Evolutionary conservation across 2,797 vertebrate species (phyloP).

Genomic region (Tragelaphus oryx): DNA sequence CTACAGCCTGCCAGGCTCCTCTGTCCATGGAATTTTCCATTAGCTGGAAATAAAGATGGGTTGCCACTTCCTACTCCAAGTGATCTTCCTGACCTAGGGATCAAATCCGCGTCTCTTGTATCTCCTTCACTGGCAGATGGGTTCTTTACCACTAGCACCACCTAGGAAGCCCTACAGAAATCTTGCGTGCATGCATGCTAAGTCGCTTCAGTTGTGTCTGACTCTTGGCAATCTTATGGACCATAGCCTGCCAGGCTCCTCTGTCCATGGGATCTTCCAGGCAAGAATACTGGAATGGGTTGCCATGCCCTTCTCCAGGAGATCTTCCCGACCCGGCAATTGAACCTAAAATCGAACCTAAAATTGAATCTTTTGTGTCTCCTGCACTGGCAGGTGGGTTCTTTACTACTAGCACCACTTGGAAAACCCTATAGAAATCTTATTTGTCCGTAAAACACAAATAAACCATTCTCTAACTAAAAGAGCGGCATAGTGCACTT

Average conservation of each 20-base stretch:
- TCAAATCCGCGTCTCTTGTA: neutral
- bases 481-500: neutral
- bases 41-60: neutral
- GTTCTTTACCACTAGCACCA: neutral
- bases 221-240: neutral
- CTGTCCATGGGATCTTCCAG: neutral
- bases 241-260: neutral
- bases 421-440: neutral
- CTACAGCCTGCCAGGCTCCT: neutral
- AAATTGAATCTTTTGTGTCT: neutral
- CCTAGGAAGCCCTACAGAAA: neutral
- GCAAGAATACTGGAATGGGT: neutral
- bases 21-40: neutral
- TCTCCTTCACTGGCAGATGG: neutral
- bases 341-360: neutral
- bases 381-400: neutral
- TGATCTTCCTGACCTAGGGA: neutral
- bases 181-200: neutral
- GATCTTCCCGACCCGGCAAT: neutral
- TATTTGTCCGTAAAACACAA: neutral
- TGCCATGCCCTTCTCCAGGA: neutral
- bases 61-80: neutral
- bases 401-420: neutral
- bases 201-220: rapidly evolving
- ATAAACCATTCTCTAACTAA: neutral